Conservation (phyloP, 2,888 invertebrate genomes). For the Seira sanloemensis region DNA sequence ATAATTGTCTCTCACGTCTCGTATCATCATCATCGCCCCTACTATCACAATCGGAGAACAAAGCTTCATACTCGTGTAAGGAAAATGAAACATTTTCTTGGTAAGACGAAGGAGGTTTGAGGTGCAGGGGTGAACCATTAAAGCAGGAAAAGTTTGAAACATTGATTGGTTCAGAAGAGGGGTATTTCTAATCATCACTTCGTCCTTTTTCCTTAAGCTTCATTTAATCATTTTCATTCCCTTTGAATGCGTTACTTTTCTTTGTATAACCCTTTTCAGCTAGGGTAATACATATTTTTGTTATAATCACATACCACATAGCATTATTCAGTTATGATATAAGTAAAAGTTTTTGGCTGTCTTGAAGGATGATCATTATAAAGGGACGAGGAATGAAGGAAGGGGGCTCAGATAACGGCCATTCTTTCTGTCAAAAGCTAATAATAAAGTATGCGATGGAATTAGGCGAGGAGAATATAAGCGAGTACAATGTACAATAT, state of each 20-base stretch:
- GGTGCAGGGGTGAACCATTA: not conserved
- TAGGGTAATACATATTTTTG: constrained; percentile 34
- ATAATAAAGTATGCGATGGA: constrained; percentile 50
- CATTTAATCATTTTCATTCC: constrained; percentile 43
- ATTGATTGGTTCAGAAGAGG: constrained; percentile 48
- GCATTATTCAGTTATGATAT: not conserved
- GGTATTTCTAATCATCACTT: constrained; percentile 59
- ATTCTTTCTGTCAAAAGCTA: constrained; percentile 59
- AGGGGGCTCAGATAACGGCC: constrained; percentile 40
- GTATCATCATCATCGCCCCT: too few relatives aligned
- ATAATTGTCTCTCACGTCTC: not conserved
- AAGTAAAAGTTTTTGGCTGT: constrained; percentile 40
- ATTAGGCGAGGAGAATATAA: too few relatives aligned
- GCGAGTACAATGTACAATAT: too few relatives aligned
- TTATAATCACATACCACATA: constrained; percentile 36
- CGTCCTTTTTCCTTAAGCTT: constrained; percentile 41
- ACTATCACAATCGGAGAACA: too few relatives aligned
- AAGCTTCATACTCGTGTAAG: not conserved
- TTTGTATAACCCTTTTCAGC: constrained; percentile 25
- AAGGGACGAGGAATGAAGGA: constrained; percentile 30
- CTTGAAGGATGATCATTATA: constrained; percentile 49
- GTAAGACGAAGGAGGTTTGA: too few relatives aligned
- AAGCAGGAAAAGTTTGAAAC: constrained; percentile 32
- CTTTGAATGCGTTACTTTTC: constrained; percentile 22
- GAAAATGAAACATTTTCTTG: constrained; percentile 26